A percentile compares a stretch with the other conserved stretches of the same genome.
These are phyloP conservation scores for Xerus rutilus DNA, from an alignment of 2,797 vertebrate species.

Conservation along the genomic window DNA sequence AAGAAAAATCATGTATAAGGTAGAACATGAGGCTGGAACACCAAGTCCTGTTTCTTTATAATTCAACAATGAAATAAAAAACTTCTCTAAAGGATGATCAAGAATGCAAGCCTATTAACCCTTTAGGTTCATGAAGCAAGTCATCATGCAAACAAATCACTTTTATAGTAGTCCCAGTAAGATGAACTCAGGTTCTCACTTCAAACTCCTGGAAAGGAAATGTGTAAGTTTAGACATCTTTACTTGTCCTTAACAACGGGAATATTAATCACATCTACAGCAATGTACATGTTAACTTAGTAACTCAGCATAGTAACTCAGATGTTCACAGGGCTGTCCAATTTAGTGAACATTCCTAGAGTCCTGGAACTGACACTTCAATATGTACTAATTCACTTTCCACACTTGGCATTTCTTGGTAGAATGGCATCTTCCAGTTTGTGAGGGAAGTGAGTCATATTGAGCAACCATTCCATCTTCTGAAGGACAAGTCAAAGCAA, in stretches of 20 bases:
- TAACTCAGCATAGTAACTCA: conserved; percentile 28
- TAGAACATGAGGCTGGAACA: neutral
- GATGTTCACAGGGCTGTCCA: neutral
- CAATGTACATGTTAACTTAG: neutral
- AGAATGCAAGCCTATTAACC: conserved; percentile 45
- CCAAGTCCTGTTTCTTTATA: conserved; percentile 23
- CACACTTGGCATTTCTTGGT: neutral
- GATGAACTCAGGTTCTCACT: neutral
- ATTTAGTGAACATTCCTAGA: neutral
- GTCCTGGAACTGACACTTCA: neutral
- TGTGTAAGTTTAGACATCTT: conserved; percentile 28
- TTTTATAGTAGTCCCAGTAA: neutral
- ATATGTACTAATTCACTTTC: conserved; percentile 56
- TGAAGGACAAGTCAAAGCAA: conserved; percentile 57
- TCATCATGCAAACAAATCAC: neutral
- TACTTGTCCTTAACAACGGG: neutral
- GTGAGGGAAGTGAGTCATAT: conserved; percentile 62
- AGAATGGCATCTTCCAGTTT: neutral
- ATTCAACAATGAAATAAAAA: conserved; percentile 60
- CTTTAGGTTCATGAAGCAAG: neutral
- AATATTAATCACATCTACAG: conserved; percentile 56
- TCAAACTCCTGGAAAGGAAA: conserved; percentile 46
- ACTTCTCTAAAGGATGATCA: conserved; percentile 11
- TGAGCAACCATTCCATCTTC: neutral
- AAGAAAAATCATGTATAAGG: neutral